Evolutionary conservation across 2,888 invertebrate species (phyloP), one percentile per base, ranked within the genome.

Genomic region (Melieria picta): DNA sequence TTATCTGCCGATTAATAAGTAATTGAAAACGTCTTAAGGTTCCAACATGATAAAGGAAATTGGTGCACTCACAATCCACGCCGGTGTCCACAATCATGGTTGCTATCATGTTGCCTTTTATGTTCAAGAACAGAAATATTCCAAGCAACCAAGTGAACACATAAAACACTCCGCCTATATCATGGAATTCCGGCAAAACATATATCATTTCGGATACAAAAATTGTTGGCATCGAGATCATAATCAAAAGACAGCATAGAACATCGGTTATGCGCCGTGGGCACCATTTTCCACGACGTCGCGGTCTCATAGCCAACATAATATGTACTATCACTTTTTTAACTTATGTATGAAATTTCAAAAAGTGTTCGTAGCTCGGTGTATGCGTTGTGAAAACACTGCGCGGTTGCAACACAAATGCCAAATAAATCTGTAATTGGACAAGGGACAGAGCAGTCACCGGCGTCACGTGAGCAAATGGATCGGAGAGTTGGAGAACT

Each of bases 51-150:
- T 30, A 30, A 30, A 30, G 2, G 30, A 30, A 30, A 30, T 30
- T 30, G 30, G 3, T 30, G 66, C 60, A 76, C 78, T 89, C 81
- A 82, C 89, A 91, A 82, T 88, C 88, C 78, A 93, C 92, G 80
- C 93, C 93, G n/a, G 93, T 93, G 80, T 96, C 93, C 58, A 91
- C 90, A 75, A 93, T 86, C 80, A 95, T 90, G 43, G 93, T 90
- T 79, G 91, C 93, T 47, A 93, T 88, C 81, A 94, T 90, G 81
- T 96, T 96, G 5, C 93, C 91, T 72, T 93, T 88, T 50, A 96
- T 89, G 82, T 96, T 96, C 52, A 92, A 84, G 79, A 94, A 87
- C 1, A 96, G 85, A 83, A 93, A 94, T 62, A 90, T 89, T 62
- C 92, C 92, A 78, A 89, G 84, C 6, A 89, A 79, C 78, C 91